Base-by-base conservation (phyloP, 2,888 invertebrate species). In the Fabriciana adippe region DNA sequence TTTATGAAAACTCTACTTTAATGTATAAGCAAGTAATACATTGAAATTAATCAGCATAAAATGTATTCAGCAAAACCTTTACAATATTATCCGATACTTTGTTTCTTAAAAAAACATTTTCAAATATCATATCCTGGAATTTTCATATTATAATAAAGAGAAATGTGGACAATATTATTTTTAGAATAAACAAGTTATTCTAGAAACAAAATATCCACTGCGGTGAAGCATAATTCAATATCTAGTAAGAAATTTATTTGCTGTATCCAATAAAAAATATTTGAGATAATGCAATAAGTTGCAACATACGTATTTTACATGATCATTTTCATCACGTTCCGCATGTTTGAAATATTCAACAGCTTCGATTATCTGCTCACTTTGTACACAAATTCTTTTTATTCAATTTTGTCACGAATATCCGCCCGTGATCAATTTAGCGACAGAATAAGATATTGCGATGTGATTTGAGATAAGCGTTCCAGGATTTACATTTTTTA, bases 331-430 rank as follows among this genome's bases (percentile, higher is more conserved):
- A 82, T 89, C 88, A 88, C 87, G 87, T 85, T 76, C 78, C 81
- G 76, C 77, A 78, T 81, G 82, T 84, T 86, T 88, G 85, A 87
- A 89, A 90, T 90, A 90, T 90, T 89, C 88, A 89, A 86, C 83
- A 80, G 83, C 83, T 84, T 88, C 89, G 89, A 89, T 90, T 90
- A 90, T 88, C 87, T 82, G 80, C 81, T 82, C 86, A 84, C 84
- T 90, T 89, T 90, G 87, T 88, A 86, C 79, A 88, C 87, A 86
- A 87, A 87, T 83, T 81, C 79, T 84, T 88, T 87, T 79, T 83
- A 88, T 89, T 88, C 83, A 86, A 88, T 89, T 88, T 86, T 77
- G 75, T 74, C 79, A 78, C 72, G 60, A 72, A 71, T 61, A 68
- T 73, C 66, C 68, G 60, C 57, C 67, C 59, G 59, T 66, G 62